Percentiles rank a stretch among this genome's conserved stretches.
Conservation (phyloP, 2,888 invertebrate genomes). For the Drosophila demipolita region DNA sequence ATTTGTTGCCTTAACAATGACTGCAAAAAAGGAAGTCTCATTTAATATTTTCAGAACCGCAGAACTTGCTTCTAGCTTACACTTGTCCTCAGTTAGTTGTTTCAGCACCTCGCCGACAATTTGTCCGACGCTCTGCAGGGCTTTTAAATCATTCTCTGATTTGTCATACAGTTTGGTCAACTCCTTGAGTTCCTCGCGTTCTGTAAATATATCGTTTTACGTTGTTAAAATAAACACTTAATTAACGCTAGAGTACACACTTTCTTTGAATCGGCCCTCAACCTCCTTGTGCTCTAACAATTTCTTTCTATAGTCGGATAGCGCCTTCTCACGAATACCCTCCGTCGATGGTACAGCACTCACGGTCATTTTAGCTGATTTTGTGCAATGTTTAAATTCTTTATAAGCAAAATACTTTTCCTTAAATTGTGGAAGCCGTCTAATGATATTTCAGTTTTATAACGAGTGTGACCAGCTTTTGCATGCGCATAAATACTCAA, state of each 20-base stretch:
- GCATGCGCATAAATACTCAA: background rate
- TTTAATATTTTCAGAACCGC: background rate
- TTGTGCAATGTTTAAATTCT: constrained; percentile 19
- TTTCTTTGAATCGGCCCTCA: constrained; percentile 97
- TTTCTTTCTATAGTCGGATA: constrained; percentile 97
- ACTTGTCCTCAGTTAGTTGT: constrained; percentile 99
- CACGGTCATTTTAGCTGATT: constrained; percentile 78
- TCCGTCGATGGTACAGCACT: constrained; percentile 71
- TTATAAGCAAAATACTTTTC: constrained; percentile 20
- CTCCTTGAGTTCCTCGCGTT: constrained; percentile 97
- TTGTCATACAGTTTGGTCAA: constrained; percentile 99
- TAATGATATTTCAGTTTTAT: constrained; percentile 59
- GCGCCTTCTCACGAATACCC: constrained; percentile 90
- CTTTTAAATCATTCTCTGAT: constrained; percentile 99
- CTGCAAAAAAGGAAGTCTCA: constrained; percentile 85
- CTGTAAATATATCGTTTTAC: constrained; percentile 85
- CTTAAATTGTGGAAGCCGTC: constrained; percentile 17
- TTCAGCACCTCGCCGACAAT: constrained; percentile 99
- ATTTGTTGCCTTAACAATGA: constrained; percentile 99
- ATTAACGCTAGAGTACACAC: constrained; percentile 86
- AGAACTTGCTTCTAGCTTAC: constrained; percentile 87
- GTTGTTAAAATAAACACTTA: background rate
- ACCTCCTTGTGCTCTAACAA: constrained; percentile 98
- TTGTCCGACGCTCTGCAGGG: constrained; percentile 99
- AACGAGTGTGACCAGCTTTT: constrained; percentile 25